Evolutionary conservation across 2,888 invertebrate genomes (phyloP).

Genomic region (Linnaemya tessellans): DNA sequence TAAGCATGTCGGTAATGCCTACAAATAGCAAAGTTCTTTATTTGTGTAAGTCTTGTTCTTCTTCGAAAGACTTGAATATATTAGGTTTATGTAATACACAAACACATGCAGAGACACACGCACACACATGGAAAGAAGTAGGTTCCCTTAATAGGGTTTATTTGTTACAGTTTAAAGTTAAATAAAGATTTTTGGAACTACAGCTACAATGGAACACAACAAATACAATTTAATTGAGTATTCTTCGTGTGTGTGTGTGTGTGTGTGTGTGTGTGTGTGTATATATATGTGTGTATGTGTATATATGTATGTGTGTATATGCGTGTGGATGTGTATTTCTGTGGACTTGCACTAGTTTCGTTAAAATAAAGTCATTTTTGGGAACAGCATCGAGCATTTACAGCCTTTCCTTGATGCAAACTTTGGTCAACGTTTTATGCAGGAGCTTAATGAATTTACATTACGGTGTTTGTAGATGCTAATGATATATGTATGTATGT

Average conservation of each 20-base stretch:
- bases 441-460: constrained; percentile 2
- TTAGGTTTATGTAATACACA: constrained; percentile 5
- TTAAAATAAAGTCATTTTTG: constrained; percentile 30
- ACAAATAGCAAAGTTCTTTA: constrained; percentile 5
- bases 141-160: constrained; percentile 17
- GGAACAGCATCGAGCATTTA: neutral
- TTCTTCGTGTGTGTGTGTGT: neutral
- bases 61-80: constrained; percentile 35
- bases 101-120: neutral
- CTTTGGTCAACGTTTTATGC: neutral
- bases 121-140: neutral
- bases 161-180: constrained; percentile 46
- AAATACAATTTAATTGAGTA: constrained; percentile 7
- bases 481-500: constrained; percentile 42
- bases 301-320: neutral
- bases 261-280: neutral
- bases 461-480: neutral
- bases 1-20: constrained; percentile 26
- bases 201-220: constrained; percentile 20
- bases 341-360: constrained; percentile 20
- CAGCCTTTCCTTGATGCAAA: constrained; percentile 15
- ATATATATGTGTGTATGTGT: neutral
- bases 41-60: neutral
- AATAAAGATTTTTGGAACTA: constrained; percentile 40
- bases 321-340: neutral